A percentile compares a stretch with the other conserved stretches of the same genome.
These are phyloP conservation scores for Rhingia campestris DNA, from an alignment of 2,888 invertebrate species.

Conservation along the genomic window DNA sequence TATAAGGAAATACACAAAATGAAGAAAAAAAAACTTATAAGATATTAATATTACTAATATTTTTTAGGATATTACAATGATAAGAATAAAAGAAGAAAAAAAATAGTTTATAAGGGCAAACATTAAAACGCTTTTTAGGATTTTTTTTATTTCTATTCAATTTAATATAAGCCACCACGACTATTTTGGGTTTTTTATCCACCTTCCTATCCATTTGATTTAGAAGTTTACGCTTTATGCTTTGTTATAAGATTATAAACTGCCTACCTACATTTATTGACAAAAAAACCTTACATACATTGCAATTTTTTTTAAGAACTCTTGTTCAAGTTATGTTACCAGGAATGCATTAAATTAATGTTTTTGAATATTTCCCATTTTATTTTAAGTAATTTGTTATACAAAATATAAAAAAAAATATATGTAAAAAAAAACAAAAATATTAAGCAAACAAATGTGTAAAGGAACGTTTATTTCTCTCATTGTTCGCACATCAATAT, in stretches of 20 bases:
- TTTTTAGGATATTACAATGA: conserved; percentile 58
- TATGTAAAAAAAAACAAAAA: conserved; percentile 52
- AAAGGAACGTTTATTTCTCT: conserved; percentile 70
- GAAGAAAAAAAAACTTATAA: conserved; percentile 46
- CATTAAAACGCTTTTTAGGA: conserved; percentile 68
- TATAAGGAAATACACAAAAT: conserved; percentile 9
- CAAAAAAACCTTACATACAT: conserved; percentile 18
- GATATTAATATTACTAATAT: conserved; percentile 53
- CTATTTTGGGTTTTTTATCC: conserved; percentile 8
- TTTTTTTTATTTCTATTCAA: conserved; percentile 25
- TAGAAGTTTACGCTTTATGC: conserved; percentile 65
- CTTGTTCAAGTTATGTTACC: conserved; percentile 17
- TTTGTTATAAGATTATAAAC: conserved; percentile 49
- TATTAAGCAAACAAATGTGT: conserved; percentile 46
- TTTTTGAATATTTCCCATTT: conserved; percentile 6
- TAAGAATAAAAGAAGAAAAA: conserved; percentile 35
- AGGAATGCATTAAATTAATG: conserved; percentile 28
- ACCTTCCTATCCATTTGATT: conserved; percentile 13
- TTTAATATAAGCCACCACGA: conserved; percentile 41
- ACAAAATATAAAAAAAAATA: conserved; percentile 36
- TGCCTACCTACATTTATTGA: conserved; percentile 1
- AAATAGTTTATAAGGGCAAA: conserved; percentile 60
- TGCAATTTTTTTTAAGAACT: neutral
- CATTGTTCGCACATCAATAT: conserved; percentile 74
- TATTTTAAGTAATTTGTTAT: conserved; percentile 53